Percentiles rank a stretch among this genome's conserved stretches.
These are phyloP conservation scores for Cotesia glomerata DNA, from an alignment of 1,140 invertebrate genomes.

Conservation along the genomic window DNA sequence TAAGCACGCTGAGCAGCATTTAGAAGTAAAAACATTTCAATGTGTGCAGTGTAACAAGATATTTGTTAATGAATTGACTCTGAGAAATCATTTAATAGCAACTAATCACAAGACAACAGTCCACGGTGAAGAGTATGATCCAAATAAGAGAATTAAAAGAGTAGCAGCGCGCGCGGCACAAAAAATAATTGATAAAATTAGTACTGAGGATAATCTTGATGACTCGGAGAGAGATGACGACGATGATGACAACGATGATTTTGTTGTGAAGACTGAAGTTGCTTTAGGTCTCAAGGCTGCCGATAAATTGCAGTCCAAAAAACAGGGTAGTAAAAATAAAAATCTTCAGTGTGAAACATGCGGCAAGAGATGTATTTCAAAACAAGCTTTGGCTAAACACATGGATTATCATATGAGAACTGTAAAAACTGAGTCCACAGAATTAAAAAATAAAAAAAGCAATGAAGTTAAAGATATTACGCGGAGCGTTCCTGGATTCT, in stretches of 20 bases:
- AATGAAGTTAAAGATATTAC: slow-evolving; percentile 21
- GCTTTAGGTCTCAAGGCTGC: neutral
- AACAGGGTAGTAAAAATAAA: slow-evolving; percentile 40
- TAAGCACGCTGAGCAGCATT: slow-evolving; percentile 51
- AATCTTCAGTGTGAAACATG: slow-evolving; percentile 53
- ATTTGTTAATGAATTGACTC: slow-evolving; percentile 56
- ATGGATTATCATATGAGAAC: slow-evolving; percentile 56
- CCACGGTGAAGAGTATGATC: slow-evolving; percentile 56
- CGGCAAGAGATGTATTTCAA: slow-evolving; percentile 53
- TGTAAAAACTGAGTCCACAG: slow-evolving; percentile 37
- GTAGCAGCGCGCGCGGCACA: slow-evolving; percentile 58
- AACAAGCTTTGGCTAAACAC: slow-evolving; percentile 53
- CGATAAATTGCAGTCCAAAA: slow-evolving; percentile 19
- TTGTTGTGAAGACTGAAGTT: slow-evolving; percentile 8
- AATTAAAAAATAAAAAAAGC: slow-evolving; percentile 24
- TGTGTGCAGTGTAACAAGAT: slow-evolving; percentile 57
- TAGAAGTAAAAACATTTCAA: slow-evolving; percentile 47
- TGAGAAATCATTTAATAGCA: slow-evolving; percentile 58
- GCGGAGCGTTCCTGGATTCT: neutral
- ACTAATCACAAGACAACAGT: slow-evolving; percentile 57
- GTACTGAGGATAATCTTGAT: slow-evolving; percentile 53
- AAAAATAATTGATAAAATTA: slow-evolving; percentile 60
- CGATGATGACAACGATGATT: slow-evolving; percentile 37
- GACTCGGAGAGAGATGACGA: slow-evolving; percentile 48
- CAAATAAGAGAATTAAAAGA: slow-evolving; percentile 58